Percentiles rank a stretch among this genome's conserved stretches.
phyloP scores from a whole-genome alignment of 2,888 invertebrate genomes.

The Pimpla rufipes region DNA sequence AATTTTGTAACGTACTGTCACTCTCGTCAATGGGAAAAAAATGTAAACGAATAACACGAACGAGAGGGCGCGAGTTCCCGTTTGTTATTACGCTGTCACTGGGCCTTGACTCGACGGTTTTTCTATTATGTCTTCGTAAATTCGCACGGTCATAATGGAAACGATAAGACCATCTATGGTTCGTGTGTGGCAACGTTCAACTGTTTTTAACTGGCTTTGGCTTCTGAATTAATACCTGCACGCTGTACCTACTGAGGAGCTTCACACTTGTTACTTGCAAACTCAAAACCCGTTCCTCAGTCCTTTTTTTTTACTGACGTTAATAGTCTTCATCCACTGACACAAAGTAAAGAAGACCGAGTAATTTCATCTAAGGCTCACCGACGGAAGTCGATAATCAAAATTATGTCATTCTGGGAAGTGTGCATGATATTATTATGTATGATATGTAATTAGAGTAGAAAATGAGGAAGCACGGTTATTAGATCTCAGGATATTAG shows the following conservation, averaged over 20 bases:
- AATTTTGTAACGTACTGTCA: constrained; percentile 9
- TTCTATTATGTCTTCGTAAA: constrained; percentile 47
- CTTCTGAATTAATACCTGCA: constrained; percentile 19
- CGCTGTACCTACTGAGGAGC: not conserved
- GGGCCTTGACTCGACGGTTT: constrained; percentile 26
- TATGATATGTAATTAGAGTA: not conserved
- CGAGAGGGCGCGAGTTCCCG: not conserved
- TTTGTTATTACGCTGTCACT: constrained; percentile 24
- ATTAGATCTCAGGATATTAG: not conserved
- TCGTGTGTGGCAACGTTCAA: not conserved
- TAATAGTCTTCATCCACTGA: too few species aligned
- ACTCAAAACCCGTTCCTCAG: not conserved
- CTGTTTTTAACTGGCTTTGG: not conserved
- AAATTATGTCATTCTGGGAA: constrained; percentile 51
- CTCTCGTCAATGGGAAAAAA: not conserved
- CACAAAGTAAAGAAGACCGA: not conserved
- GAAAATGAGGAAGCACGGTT: not conserved
- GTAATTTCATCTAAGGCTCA: constrained; percentile 19
- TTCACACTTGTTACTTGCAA: not conserved
- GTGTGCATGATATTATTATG: constrained; percentile 13
- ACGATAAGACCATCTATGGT: constrained; percentile 30
- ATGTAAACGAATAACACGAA: not conserved
- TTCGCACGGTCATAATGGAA: constrained; percentile 41
- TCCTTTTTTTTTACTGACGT: too few species aligned
- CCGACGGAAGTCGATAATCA: constrained; percentile 46